Conservation (phyloP, 2,113 vertebrate species). For the Cathartes aura region DNA sequence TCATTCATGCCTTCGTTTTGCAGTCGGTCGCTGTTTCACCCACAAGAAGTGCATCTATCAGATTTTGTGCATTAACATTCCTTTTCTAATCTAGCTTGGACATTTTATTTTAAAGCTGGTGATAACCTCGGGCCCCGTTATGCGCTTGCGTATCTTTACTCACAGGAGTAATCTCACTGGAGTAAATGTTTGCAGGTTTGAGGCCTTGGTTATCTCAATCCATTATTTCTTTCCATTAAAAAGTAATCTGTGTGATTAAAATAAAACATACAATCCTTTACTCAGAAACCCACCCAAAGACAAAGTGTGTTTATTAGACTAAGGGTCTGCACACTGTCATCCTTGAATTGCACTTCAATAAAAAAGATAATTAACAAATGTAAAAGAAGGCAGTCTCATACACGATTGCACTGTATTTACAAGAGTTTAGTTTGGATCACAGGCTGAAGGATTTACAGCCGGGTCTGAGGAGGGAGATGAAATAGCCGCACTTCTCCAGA, state of each 20-base stretch:
- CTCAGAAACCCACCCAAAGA: conserved; percentile 37
- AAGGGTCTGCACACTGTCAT: conserved; percentile 13
- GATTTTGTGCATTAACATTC: conserved; percentile 67
- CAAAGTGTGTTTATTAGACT: conserved; percentile 13
- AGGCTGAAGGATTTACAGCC: background rate
- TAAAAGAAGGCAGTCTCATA: background rate
- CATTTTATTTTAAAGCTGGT: conserved; percentile 45
- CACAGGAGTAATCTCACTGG: conserved; percentile 48
- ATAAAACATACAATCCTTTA: conserved; percentile 48
- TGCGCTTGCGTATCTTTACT: conserved; percentile 9
- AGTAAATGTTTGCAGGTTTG: conserved; percentile 61
- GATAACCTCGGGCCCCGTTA: conserved; percentile 45
- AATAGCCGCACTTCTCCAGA: background rate
- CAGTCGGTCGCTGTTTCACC: background rate
- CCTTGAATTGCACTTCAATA: conserved; percentile 11
- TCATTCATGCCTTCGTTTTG: conserved; percentile 14
- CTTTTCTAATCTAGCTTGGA: conserved; percentile 41
- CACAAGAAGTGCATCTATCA: conserved; percentile 11
- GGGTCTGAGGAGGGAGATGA: background rate
- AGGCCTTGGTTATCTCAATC: conserved; percentile 47
- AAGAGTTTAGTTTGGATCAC: background rate
- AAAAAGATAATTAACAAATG: conserved; percentile 9
- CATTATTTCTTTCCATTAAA: conserved; percentile 65
- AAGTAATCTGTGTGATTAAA: conserved; percentile 52
- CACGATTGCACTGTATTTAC: background rate